phyloP scores from a whole-genome alignment of 2,888 invertebrate species.

The Odontomyia ornata region DNA sequence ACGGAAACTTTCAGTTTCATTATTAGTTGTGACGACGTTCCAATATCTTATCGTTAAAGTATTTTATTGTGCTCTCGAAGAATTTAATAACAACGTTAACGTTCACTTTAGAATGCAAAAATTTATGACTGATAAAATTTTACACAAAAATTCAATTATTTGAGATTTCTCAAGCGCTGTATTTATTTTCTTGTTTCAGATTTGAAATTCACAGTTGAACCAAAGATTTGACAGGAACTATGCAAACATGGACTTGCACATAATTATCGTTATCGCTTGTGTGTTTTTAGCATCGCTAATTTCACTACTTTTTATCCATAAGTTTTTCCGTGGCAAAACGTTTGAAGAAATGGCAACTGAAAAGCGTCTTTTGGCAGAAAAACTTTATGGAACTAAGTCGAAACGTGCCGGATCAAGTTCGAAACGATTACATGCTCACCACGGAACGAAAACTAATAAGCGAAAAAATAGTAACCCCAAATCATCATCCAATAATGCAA shows the following conservation, averaged over 20 bases:
- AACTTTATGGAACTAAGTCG: slow-evolving; percentile 59
- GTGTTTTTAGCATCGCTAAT: slow-evolving; percentile 62
- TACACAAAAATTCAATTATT: too few relatives aligned
- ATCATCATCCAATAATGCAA: slow-evolving; percentile 51
- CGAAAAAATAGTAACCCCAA: slow-evolving; percentile 54
- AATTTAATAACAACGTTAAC: too few relatives aligned
- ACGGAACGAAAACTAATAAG: slow-evolving; percentile 46
- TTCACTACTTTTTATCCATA: slow-evolving; percentile 62
- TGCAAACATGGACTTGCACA: slow-evolving; percentile 62
- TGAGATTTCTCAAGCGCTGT: too few relatives aligned
- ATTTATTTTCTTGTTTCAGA: slow-evolving; percentile 11
- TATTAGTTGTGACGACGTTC: too few relatives aligned
- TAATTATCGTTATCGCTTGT: slow-evolving; percentile 63
- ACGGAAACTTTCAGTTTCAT: too few relatives aligned
- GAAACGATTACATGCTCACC: slow-evolving; percentile 56
- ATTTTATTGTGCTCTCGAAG: too few relatives aligned
- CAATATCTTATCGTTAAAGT: too few relatives aligned
- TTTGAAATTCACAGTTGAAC: slow-evolving; percentile 36
- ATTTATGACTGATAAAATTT: too few relatives aligned
- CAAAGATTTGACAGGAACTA: slow-evolving; percentile 35
- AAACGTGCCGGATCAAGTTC: slow-evolving; percentile 51
- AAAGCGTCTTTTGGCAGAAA: slow-evolving; percentile 62
- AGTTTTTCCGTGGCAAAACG: slow-evolving; percentile 63
- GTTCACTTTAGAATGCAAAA: too few relatives aligned
- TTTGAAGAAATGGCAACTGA: slow-evolving; percentile 64